Conservation (phyloP, 2,797 vertebrate genomes). For the Cossypha heuglini region DNA sequence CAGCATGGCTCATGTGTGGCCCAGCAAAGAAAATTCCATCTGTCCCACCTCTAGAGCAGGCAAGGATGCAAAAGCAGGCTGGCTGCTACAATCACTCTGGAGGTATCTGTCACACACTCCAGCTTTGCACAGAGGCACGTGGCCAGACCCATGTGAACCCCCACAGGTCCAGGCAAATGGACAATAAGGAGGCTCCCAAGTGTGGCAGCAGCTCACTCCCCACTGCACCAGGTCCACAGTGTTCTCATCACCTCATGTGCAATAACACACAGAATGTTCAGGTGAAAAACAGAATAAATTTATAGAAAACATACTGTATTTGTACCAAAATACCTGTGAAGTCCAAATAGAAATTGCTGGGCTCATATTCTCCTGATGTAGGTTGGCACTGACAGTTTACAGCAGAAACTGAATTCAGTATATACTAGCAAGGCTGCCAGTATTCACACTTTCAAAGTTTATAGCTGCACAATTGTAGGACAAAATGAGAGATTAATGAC, state of each 20-base stretch:
- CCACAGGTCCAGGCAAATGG: background rate
- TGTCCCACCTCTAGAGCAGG: background rate
- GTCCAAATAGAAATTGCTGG: background rate
- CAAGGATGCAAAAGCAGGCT: background rate
- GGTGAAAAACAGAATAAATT: background rate
- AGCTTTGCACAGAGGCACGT: background rate
- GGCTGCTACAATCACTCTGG: background rate
- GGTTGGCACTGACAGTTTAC: background rate
- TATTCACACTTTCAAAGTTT: background rate
- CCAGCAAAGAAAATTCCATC: background rate
- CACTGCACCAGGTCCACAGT: background rate
- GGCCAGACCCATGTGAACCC: background rate
- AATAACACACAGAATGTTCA: background rate
- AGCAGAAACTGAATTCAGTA: background rate
- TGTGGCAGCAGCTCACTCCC: background rate
- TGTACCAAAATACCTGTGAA: background rate
- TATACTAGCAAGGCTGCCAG: background rate
- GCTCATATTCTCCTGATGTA: background rate
- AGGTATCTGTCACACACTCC: background rate
- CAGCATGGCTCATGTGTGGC: accelerated
- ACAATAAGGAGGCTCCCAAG: background rate
- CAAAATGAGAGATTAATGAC: background rate
- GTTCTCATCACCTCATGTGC: background rate
- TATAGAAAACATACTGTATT: background rate
- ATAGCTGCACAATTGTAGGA: background rate